These are phyloP conservation scores for Leucoraja ocellata DNA, from an alignment of 2,797 vertebrate species.

Conservation along the genomic window DNA sequence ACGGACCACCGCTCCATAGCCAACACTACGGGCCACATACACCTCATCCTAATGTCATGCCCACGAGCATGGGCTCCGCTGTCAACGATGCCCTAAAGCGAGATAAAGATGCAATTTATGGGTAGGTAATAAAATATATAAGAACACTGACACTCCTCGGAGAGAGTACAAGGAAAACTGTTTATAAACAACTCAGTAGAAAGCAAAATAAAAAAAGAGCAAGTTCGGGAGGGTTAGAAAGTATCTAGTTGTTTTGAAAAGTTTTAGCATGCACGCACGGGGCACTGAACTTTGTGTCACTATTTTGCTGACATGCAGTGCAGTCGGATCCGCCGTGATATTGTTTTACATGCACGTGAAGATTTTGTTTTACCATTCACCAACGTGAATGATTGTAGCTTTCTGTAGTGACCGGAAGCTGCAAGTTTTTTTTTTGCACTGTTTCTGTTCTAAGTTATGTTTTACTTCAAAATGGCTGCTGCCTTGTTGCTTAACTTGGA, in stretches of 20 bases:
- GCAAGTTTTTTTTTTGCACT: slow-evolving; percentile 26
- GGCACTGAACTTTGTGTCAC: slow-evolving; percentile 30
- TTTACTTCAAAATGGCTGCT: slow-evolving; percentile 39
- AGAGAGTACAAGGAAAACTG: not conserved
- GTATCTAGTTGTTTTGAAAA: slow-evolving; percentile 32
- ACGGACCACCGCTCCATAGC: slow-evolving; percentile 94
- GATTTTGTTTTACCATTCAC: not conserved
- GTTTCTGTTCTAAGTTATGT: slow-evolving; percentile 38
- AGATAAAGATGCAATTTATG: slow-evolving; percentile 99
- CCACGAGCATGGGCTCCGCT: slow-evolving; percentile 97
- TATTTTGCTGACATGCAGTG: not conserved
- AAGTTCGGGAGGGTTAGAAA: not conserved
- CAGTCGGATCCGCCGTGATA: not conserved
- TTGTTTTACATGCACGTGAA: not conserved
- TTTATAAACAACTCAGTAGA: not conserved
- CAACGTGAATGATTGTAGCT: slow-evolving; percentile 28
- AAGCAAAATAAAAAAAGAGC: slow-evolving; percentile 13
- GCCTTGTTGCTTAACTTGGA: slow-evolving; percentile 29
- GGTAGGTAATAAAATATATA: slow-evolving; percentile 65
- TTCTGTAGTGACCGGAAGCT: slow-evolving; percentile 32
- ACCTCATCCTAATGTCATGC: slow-evolving; percentile 97
- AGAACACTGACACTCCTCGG: not conserved
- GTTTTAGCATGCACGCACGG: slow-evolving; percentile 10
- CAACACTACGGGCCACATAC: slow-evolving; percentile 98
- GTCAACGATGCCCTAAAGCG: slow-evolving; percentile 99